These are phyloP conservation scores for Eudemis profundana DNA, from an alignment of 2,888 invertebrate genomes.

Conservation along the genomic window DNA sequence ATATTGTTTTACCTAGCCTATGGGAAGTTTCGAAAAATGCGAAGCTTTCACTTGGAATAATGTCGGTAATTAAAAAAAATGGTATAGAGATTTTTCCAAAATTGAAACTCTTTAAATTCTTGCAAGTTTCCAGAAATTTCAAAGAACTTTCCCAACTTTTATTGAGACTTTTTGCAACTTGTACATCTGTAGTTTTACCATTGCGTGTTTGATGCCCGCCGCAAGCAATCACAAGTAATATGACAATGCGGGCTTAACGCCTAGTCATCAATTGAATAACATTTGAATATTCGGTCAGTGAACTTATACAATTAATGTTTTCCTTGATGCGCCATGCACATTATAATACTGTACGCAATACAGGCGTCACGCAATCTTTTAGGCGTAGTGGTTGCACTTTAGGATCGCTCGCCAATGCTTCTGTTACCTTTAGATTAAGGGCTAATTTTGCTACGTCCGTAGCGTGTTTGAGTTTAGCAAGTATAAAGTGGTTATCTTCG, in stretches of 20 bases:
- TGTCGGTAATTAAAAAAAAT: no score
- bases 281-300: constrained; percentile 21
- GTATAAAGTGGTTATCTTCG: constrained; percentile 29
- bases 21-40: no score
- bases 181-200: no score
- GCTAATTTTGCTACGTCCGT: background rate
- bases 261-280: background rate
- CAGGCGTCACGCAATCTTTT: constrained; percentile 8
- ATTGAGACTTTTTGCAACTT: no score
- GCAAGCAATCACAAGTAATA: no score
- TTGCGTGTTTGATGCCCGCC: no score
- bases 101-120: no score
- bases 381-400: constrained; percentile 3
- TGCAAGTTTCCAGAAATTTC: no score
- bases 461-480: background rate
- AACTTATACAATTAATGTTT: constrained; percentile 15
- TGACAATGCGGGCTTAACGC: no score
- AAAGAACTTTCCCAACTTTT: no score
- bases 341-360: constrained; percentile 11
- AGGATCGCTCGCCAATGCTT: background rate
- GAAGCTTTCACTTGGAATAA: no score
- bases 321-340: constrained; percentile 16
- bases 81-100: no score
- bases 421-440: background rate
- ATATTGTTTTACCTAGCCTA: background rate